Base-by-base conservation (phyloP, 1,140 invertebrate species). In the Halyomorpha halys region DNA sequence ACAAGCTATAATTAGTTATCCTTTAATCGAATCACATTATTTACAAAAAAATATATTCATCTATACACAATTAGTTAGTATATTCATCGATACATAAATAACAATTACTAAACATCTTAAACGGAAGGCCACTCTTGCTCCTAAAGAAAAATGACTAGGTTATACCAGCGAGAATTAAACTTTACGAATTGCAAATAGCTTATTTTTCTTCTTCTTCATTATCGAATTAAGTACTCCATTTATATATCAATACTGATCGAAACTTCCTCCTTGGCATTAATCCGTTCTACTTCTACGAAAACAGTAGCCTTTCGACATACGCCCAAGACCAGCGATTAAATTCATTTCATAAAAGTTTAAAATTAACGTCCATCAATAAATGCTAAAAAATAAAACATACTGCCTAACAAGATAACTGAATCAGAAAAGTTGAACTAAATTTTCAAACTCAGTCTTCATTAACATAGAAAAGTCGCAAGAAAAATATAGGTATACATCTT, bases 11-110 rank as follows among this genome's bases (percentile, higher is more conserved):
- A 21, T 49, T 19, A 49, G 11, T 18, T 49, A 5, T 19, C 21
- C n/a, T 49, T 19, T n/a, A 49, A 21, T n/a, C 5, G 1, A 49
- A 8, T n/a, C n/a, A 6, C n/a, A 18, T 19, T 49, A 49, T 49
- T 49, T 49, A 49, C 47, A 49, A 2, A 49, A 49, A 49, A 49
- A 49, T 49, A 49, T 49, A 49, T 49, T 49, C 21, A 49, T 49
- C 14, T 49, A 49, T 49, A 49, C 47, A 47, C 45, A 47, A 47
- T 47, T 49, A 49, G 47, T 49, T 49, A 19, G n/a, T 49, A 49
- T 49, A 18, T 19, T 49, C 5, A 49, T 19, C 11, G 21, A 49
- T 49, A 19, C 47, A 49, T 49, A 19, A 49, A 49, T 49, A 49
- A 39, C 34, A 39, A 39, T 39, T 39, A 39, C 34, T 39, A 39